phyloP scores from a whole-genome alignment of 2,888 invertebrate genomes.

The Orthosia cruda region DNA sequence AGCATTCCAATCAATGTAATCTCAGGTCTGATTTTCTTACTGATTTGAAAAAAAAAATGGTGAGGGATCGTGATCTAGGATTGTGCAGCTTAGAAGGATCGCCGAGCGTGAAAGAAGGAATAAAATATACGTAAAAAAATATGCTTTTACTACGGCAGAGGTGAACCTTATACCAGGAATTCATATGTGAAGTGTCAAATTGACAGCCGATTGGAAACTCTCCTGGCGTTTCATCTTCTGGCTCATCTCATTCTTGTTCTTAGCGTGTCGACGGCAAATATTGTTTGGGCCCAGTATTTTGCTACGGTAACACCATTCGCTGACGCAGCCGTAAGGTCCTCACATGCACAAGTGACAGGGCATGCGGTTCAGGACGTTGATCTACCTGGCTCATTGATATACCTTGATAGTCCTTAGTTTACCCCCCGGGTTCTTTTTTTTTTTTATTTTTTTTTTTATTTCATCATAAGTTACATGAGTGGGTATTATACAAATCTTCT shows the following conservation, averaged over 20 bases:
- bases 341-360: no score
- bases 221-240: background rate
- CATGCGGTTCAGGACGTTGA: no score
- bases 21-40: background rate
- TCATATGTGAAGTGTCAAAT: conserved; percentile 11
- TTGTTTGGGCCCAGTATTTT: no score
- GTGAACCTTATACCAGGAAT: background rate
- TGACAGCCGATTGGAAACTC: background rate
- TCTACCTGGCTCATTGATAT: background rate
- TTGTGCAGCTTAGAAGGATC: background rate
- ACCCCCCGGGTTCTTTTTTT: background rate
- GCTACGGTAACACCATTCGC: no score
- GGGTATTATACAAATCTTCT: no score
- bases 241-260: no score
- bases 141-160: background rate
- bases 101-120: background rate
- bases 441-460: no score
- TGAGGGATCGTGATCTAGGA: background rate
- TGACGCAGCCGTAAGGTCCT: no score
- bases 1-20: background rate
- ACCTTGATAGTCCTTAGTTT: background rate
- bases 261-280: no score
- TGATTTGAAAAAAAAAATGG: background rate
- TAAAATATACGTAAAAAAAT: background rate
- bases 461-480: no score